These are phyloP conservation scores for Drosophila affinis DNA, from an alignment of 2,888 invertebrate genomes.

Conservation along the genomic window DNA sequence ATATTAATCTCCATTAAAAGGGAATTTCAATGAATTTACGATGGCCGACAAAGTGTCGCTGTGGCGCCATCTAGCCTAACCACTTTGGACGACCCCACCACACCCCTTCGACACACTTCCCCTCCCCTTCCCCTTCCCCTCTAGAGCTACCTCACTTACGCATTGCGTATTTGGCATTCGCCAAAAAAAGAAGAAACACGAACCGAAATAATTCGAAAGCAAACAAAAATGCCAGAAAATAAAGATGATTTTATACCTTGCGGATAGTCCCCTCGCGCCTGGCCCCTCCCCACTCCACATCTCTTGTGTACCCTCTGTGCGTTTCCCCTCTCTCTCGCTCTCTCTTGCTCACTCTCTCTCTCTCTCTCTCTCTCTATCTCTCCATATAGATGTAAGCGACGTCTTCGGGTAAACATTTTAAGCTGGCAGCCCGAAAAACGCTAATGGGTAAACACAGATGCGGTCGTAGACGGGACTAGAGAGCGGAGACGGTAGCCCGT, in stretches of 20 bases:
- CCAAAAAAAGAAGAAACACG: constrained; percentile 35
- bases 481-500: constrained; percentile 16
- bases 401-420: constrained; percentile 44
- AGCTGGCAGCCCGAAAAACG: constrained; percentile 59
- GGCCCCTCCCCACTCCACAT: neutral
- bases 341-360: neutral
- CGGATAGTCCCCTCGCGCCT: neutral
- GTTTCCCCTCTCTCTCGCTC: no score
- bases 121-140: constrained; percentile 1
- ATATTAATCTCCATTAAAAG: constrained; percentile 82
- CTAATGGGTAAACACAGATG: constrained; percentile 81
- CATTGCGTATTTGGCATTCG: constrained; percentile 66
- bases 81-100: constrained; percentile 28
- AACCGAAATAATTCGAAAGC: constrained; percentile 66
- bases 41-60: constrained; percentile 45
- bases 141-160: constrained; percentile 67
- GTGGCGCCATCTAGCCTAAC: constrained; percentile 64
- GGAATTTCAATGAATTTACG: constrained; percentile 80
- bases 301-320: neutral
- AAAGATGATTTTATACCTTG: constrained; percentile 60
- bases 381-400: neutral
- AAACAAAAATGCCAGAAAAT: constrained; percentile 71
- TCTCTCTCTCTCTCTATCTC: neutral
- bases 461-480: constrained; percentile 51
- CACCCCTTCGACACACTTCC: no score